Evolutionary conservation across 2,888 invertebrate species (phyloP), one percentile per base, ranked within the genome.

Genomic region (Nephrotoma flavescens): DNA sequence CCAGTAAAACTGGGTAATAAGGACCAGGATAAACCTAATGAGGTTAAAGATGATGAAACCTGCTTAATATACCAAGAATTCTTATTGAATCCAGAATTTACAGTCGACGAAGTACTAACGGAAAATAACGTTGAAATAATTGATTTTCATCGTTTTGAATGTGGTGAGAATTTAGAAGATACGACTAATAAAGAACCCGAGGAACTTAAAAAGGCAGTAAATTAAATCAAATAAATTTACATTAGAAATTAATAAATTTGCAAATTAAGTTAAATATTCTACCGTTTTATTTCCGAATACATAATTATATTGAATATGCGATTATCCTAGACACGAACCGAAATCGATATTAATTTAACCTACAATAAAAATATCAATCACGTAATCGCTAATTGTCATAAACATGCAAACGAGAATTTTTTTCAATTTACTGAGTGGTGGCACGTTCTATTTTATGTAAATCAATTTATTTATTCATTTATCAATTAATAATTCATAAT

Each of bases 51-150:
- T 89, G 95, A 97, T 85, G 98, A 98, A 92, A 93, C 93, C 0
- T 94, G 95, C 89, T 93, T 98, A 88, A 94, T 98, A 87, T 95
- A 94, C 91, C 98, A 99, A 91, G 97, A 98, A 89, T 98, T 95
- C 91, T 92, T 98, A 57, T 91, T 97, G 41, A 96, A 98, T 90
- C 94, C 96, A 0, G 93, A 93, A 12, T 91, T 94, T 57, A 95
- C 94, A 5, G 95, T 98, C 0, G 94, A 94, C 57, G 95, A 96
- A 88, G 92, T 97, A 11, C 91, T 97, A 87, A 92, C 95, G 86
- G 94, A 95, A 88, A 92, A 95, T 89, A 92, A 94, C 87, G 91
- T 94, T 0, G 93, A 94, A 90, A 92, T 98, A 31, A 89, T 96
- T 7, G 97, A 97, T 91, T 98, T 97, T 91, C 94, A 95, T 87